phyloP scores from a whole-genome alignment of 2,113 vertebrate genomes.

The Aplodontia rufa region DNA sequence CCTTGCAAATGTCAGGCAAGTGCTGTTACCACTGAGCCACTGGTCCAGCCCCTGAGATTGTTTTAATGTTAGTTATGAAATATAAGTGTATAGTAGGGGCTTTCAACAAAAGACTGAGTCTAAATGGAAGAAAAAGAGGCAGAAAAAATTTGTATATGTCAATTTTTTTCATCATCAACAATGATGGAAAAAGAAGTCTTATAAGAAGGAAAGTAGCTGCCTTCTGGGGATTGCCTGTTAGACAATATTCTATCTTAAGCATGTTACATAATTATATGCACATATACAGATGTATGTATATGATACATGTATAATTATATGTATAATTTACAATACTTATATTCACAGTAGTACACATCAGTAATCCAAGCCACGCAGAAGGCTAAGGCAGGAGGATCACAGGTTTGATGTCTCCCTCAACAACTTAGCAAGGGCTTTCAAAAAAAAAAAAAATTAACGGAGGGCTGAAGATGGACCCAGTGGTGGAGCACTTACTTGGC shows the following conservation, averaged over 20 bases:
- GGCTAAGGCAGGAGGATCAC: not conserved
- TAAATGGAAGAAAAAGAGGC: not conserved
- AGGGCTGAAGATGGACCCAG: not conserved
- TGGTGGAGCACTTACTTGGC: not conserved
- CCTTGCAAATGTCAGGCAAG: no score
- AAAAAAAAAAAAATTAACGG: not conserved
- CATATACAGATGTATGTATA: not conserved
- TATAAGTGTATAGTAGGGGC: not conserved
- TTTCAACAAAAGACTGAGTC: not conserved
- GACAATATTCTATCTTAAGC: not conserved
- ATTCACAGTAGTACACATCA: not conserved
- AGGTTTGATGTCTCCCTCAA: not conserved
- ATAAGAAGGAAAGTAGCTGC: not conserved
- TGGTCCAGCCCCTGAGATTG: no score
- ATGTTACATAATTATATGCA: not conserved
- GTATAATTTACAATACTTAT: not conserved
- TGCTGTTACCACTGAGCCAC: no score
- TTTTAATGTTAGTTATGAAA: slow-evolving; percentile 13
- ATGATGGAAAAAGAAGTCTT: not conserved
- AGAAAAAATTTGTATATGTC: not conserved
- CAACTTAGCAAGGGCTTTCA: not conserved
- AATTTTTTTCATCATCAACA: not conserved
- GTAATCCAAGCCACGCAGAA: not conserved
- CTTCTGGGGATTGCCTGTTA: not conserved
- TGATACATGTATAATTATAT: not conserved